These are phyloP conservation scores for Hypomecis punctinalis DNA, from an alignment of 2,888 invertebrate species.

Conservation along the genomic window DNA sequence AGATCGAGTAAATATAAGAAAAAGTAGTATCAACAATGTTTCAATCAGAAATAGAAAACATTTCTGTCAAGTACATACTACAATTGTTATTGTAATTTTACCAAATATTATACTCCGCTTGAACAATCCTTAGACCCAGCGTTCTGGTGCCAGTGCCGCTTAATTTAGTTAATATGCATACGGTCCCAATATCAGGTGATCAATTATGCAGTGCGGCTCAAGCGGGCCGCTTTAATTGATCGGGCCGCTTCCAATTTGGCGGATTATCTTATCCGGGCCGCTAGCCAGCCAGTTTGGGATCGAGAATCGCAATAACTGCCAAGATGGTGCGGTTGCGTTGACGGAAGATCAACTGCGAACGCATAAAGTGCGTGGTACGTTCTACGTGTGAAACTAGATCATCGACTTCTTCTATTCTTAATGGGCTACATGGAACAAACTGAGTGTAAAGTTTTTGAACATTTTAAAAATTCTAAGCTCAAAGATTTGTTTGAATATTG, in stretches of 20 bases:
- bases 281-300: constrained; percentile 47
- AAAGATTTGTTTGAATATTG: no score
- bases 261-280: constrained; percentile 63
- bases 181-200: constrained; percentile 38
- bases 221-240: constrained; percentile 51
- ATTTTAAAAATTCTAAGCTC: no score
- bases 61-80: no score
- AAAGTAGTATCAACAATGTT: no score
- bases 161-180: constrained; percentile 32
- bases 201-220: constrained; percentile 47
- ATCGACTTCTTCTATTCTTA: no score
- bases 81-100: neutral
- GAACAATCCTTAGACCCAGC: neutral
- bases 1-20: no score
- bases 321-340: constrained; percentile 49
- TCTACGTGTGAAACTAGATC: no score
- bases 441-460: no score
- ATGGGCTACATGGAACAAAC: no score
- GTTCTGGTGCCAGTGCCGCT: constrained; percentile 4
- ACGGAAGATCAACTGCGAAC: neutral
- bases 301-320: constrained; percentile 55
- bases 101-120: neutral
- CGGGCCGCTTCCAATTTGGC: constrained; percentile 59
- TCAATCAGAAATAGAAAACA: no score
- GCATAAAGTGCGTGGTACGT: neutral